Percentiles rank a stretch among this genome's conserved stretches.
Conservation (phyloP, 2,797 vertebrate genomes). For the Pseudochaenichthys georgianus region DNA sequence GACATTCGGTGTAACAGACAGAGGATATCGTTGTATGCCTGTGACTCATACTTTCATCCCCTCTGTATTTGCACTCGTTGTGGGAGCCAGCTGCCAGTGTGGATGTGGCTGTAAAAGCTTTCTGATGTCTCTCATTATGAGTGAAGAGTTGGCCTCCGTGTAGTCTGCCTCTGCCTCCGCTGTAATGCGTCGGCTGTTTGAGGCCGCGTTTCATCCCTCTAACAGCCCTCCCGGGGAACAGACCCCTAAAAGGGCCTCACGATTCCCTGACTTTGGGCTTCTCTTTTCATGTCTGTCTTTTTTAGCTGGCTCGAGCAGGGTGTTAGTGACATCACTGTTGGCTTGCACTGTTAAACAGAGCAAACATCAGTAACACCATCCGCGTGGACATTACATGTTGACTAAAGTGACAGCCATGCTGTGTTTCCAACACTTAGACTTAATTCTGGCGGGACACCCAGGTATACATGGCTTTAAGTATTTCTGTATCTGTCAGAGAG, state of each 20-base stretch:
- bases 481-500: too few relatives aligned
- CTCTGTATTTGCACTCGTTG: constrained; percentile 43
- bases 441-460: too few relatives aligned
- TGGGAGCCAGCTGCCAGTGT: constrained; percentile 40
- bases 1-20: constrained; percentile 16
- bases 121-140: constrained; percentile 66
- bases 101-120: constrained; percentile 46
- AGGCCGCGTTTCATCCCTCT: constrained; percentile 49
- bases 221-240: constrained; percentile 54
- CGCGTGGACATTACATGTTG: constrained; percentile 43
- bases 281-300: constrained; percentile 38
- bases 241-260: constrained; percentile 44
- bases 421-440: too few relatives aligned
- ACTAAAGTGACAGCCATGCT: constrained; percentile 17
- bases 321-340: constrained; percentile 50
- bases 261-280: constrained; percentile 33
- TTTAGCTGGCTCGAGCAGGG: not conserved
- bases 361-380: constrained; percentile 55
- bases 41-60: constrained; percentile 60
- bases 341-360: constrained; percentile 26
- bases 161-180: constrained; percentile 37
- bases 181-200: constrained; percentile 34
- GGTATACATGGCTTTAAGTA: too few relatives aligned
- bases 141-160: constrained; percentile 50
- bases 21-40: constrained; percentile 23